Percentiles rank a stretch among this genome's conserved stretches.
Evolutionary conservation across 2,113 vertebrate species (phyloP).

Genomic region (Urocynchramus pylzowi): DNA sequence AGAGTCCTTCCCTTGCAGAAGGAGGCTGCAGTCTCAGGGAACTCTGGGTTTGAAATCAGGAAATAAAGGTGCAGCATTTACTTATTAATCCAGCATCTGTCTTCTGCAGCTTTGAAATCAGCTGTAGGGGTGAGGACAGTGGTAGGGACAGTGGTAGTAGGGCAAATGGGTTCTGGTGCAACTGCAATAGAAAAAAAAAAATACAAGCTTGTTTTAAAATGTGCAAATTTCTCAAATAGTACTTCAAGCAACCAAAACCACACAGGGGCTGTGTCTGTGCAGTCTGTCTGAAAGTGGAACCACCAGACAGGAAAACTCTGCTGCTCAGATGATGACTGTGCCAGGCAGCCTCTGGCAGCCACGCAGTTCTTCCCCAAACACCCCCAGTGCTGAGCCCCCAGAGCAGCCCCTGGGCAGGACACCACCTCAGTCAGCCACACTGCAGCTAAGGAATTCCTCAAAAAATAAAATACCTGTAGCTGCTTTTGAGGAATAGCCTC

Average conservation of each 20-base stretch:
- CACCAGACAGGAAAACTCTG: not conserved
- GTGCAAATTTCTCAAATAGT: not conserved
- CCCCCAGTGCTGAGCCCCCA: not conserved
- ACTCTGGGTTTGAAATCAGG: not conserved
- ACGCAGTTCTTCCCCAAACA: not conserved
- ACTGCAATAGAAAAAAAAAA: not conserved
- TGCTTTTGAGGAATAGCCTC: fast-evolving
- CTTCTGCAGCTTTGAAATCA: not conserved
- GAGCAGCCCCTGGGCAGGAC: not conserved
- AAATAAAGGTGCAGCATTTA: not conserved
- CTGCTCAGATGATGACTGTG: fast-evolving
- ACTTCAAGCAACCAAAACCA: not conserved
- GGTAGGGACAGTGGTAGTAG: not conserved
- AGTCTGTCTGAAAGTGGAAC: not conserved
- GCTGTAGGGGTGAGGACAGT: not conserved
- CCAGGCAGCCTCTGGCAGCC: not conserved
- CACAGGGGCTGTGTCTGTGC: fast-evolving
- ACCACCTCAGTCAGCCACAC: fast-evolving
- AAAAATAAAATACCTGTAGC: not conserved
- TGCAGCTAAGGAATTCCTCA: not conserved
- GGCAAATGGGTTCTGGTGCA: not conserved
- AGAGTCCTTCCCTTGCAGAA: not conserved
- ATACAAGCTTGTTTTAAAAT: fast-evolving
- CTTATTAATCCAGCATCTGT: not conserved
- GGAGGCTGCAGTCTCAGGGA: not conserved